Conservation (phyloP, 2,113 vertebrate species). For the Lathamus discolor region DNA sequence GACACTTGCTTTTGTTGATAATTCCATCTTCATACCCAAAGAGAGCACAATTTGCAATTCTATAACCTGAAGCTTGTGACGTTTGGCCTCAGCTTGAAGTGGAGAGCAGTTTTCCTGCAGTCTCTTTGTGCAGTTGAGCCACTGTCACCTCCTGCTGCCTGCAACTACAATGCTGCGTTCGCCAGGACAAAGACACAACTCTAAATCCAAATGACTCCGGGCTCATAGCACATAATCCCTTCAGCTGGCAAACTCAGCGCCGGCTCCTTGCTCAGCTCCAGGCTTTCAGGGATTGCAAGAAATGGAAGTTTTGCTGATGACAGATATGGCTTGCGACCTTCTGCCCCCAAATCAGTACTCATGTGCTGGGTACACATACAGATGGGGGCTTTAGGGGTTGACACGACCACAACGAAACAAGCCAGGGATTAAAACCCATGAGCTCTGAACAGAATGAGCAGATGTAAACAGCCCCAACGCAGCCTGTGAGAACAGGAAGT, state of each 20-base stretch:
- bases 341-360: conserved; percentile 17
- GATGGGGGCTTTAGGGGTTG: conserved; percentile 13
- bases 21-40: conserved; percentile 32
- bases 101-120: not conserved
- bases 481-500: not conserved
- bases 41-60: not conserved
- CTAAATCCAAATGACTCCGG: conserved; percentile 48
- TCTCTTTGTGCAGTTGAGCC: conserved; percentile 42
- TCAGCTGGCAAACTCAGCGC: conserved; percentile 36
- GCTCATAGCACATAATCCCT: conserved; percentile 28
- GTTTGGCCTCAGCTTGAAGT: conserved; percentile 14
- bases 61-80: conserved; percentile 18
- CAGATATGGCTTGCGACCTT: conserved; percentile 48
- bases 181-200: conserved; percentile 58
- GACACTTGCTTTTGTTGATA: not conserved
- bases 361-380: not conserved
- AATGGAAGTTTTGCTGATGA: conserved; percentile 60
- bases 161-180: conserved; percentile 27
- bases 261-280: conserved; percentile 58
- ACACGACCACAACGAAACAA: not conserved
- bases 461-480: not conserved
- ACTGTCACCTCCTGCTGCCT: conserved; percentile 48
- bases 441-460: not conserved
- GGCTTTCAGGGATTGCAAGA: conserved; percentile 50
- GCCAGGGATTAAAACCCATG: not conserved